Conservation (phyloP, 2,113 vertebrate species). For the Malurus cyaneus region DNA sequence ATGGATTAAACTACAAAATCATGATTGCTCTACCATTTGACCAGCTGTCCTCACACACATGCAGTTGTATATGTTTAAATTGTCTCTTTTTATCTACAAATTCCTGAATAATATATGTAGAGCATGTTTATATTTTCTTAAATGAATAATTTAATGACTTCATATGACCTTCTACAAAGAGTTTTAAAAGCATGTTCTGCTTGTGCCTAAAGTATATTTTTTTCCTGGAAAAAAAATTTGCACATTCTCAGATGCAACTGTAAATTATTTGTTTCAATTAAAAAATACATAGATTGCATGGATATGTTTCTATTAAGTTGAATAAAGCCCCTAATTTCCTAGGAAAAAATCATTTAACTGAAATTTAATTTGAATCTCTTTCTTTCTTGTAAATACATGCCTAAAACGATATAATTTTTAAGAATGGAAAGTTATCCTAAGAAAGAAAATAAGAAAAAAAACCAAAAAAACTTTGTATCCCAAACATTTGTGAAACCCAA, state of each 20-base stretch:
- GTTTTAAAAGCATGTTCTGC: background rate
- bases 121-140: background rate
- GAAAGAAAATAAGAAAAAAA: background rate
- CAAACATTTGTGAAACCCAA: background rate
- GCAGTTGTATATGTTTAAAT: background rate
- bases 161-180: background rate
- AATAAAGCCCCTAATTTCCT: background rate
- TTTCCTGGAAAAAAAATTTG: background rate
- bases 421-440: background rate
- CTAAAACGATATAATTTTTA: background rate
- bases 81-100: background rate
- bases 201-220: background rate
- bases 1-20: constrained; percentile 60
- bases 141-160: background rate
- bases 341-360: background rate
- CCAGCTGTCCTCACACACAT: background rate
- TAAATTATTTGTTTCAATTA: background rate
- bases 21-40: constrained; percentile 38
- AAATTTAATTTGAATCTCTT: background rate
- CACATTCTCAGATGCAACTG: background rate
- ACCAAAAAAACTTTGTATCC: background rate
- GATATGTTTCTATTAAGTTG: background rate
- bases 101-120: background rate
- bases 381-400: background rate
- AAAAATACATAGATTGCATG: background rate